phyloP scores from a whole-genome alignment of 2,888 invertebrate genomes.

The Alentia gelatinosa region DNA sequence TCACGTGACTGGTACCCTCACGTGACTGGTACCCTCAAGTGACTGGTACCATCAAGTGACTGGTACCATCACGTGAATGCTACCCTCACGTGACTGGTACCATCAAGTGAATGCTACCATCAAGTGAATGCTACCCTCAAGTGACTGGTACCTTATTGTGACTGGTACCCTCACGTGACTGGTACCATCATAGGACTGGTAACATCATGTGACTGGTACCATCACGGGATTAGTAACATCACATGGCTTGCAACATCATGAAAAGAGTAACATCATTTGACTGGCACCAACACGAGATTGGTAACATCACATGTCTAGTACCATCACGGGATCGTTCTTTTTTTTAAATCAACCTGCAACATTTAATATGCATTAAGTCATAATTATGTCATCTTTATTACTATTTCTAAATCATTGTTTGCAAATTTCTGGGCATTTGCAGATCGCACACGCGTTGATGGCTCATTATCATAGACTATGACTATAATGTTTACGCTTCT shows the following conservation, averaged over 20 bases:
- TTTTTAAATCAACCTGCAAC: no score
- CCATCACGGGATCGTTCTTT: neutral
- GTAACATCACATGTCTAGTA: neutral
- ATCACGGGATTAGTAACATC: neutral
- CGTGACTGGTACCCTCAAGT: neutral
- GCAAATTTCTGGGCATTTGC: no score
- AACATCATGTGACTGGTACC: neutral
- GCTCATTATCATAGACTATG: no score
- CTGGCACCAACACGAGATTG: neutral
- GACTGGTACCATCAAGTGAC: neutral
- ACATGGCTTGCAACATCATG: neutral
- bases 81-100: neutral
- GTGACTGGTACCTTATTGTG: neutral
- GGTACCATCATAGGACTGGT: neutral
- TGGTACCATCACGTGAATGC: neutral
- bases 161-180: neutral
- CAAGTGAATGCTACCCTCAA: neutral
- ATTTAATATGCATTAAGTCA: no score
- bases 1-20: neutral
- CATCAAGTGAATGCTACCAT: neutral
- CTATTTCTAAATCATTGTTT: no score
- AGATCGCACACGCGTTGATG: no score
- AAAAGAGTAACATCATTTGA: neutral
- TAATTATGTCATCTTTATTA: no score
- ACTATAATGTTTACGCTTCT: no score